These are phyloP conservation scores for Mus minutoides DNA, from an alignment of 2,797 vertebrate genomes.

Conservation along the genomic window DNA sequence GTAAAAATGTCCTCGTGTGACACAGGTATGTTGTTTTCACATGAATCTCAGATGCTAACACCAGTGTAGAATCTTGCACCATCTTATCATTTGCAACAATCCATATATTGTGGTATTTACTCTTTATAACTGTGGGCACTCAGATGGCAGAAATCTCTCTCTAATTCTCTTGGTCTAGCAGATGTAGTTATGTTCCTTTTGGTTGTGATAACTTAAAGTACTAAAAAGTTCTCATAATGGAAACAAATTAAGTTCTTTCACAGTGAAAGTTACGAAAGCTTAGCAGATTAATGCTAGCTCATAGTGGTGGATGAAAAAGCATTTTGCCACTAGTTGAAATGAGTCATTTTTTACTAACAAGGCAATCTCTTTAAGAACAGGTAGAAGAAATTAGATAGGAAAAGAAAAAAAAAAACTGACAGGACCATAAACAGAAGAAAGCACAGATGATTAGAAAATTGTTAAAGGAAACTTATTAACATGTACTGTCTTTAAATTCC, in stretches of 20 bases:
- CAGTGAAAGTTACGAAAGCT: conserved; percentile 72
- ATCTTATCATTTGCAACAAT: conserved; percentile 2
- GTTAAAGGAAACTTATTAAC: conserved; percentile 27
- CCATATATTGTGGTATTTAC: conserved; percentile 26
- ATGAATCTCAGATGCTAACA: neutral
- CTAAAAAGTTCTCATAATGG: conserved; percentile 68
- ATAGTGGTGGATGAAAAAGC: conserved; percentile 54
- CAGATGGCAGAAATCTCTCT: conserved; percentile 58
- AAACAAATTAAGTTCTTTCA: conserved; percentile 75
- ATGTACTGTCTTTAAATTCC: neutral
- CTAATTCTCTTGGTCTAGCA: conserved; percentile 61
- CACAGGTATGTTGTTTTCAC: neutral
- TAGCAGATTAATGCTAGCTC: conserved; percentile 63
- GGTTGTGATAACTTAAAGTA: conserved; percentile 73
- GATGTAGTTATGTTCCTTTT: conserved; percentile 66
- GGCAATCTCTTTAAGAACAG: conserved; percentile 42
- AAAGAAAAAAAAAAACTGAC: neutral
- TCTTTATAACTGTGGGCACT: conserved; percentile 38
- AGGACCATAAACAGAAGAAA: conserved; percentile 1
- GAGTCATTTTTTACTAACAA: conserved; percentile 63
- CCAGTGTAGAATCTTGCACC: neutral
- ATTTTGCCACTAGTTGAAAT: conserved; percentile 51
- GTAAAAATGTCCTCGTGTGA: neutral
- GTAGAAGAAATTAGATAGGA: neutral
- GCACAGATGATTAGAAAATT: neutral